A percentile compares a stretch with the other conserved stretches of the same genome.
phyloP scores from a whole-genome alignment of 2,888 invertebrate species.

The Piscicola geometra region DNA sequence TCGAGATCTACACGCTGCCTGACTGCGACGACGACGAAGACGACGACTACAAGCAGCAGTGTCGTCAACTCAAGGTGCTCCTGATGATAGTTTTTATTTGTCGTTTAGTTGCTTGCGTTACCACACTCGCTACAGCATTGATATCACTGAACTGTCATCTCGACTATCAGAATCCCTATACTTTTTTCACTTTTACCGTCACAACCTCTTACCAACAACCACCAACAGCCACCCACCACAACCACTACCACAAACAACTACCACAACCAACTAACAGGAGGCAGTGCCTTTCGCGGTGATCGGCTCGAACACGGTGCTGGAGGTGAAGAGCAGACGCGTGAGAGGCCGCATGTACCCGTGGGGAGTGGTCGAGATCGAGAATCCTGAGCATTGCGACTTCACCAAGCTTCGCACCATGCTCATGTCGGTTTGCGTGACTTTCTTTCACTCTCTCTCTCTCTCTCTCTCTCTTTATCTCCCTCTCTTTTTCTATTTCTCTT shows the following conservation, averaged over 20 bases:
- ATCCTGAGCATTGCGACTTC: constrained; percentile 96
- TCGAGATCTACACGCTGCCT: constrained; percentile 88
- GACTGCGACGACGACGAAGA: constrained; percentile 92
- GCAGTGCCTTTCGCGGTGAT: constrained; percentile 98
- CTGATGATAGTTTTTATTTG: too few relatives aligned
- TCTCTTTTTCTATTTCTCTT: too few relatives aligned
- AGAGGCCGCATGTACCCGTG: constrained; percentile 92
- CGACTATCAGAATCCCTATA: too few relatives aligned
- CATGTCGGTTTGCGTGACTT: constrained; percentile 66
- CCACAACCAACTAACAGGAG: constrained; percentile 57
- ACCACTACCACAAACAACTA: background rate
- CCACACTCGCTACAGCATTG: too few relatives aligned
- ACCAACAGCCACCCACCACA: background rate
- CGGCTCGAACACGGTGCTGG: constrained; percentile 82
- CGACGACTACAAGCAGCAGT: constrained; percentile 77
- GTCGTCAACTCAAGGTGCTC: constrained; percentile 53
- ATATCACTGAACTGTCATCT: too few relatives aligned
- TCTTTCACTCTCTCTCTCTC: too few relatives aligned
- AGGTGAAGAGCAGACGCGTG: constrained; percentile 86
- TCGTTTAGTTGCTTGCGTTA: too few relatives aligned
- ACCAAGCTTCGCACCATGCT: constrained; percentile 93
- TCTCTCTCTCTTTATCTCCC: too few relatives aligned
- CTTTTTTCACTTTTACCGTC: too few relatives aligned
- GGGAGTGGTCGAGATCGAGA: constrained; percentile 97
- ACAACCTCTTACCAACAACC: too few relatives aligned